phyloP scores from a whole-genome alignment of 2,113 vertebrate species.

The Stegastes partitus region DNA sequence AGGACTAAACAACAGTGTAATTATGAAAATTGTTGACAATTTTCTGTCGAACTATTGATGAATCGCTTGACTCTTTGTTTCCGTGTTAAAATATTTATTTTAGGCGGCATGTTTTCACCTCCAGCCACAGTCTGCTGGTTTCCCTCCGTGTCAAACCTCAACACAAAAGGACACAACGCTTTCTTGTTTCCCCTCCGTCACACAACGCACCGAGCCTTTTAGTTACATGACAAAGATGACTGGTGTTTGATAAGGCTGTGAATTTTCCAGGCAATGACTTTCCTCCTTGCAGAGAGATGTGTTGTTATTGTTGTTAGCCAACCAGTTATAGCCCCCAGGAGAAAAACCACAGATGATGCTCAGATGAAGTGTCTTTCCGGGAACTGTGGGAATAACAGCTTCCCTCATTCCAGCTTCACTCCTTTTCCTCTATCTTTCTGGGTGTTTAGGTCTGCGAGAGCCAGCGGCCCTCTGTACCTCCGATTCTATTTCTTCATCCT shows the following conservation, averaged over 20 bases:
- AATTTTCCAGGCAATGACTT: constrained; percentile 37
- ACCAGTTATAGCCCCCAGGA: constrained; percentile 68
- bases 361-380: constrained; percentile 65
- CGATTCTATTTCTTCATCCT: constrained; percentile 51
- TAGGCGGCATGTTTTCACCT: neutral
- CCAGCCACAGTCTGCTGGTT: neutral
- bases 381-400: constrained; percentile 69
- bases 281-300: constrained; percentile 57
- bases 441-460: constrained; percentile 42
- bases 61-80: neutral
- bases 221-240: constrained; percentile 53
- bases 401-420: constrained; percentile 42
- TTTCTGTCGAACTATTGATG: neutral
- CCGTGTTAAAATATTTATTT: neutral
- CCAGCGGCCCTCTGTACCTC: constrained; percentile 49
- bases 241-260: constrained; percentile 45
- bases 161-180: constrained; percentile 5
- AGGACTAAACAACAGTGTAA: no score
- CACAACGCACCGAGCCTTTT: constrained; percentile 33
- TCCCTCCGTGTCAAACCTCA: neutral
- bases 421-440: constrained; percentile 39
- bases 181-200: constrained; percentile 2
- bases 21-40: neutral
- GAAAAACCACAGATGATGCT: constrained; percentile 67
- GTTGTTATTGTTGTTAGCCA: constrained; percentile 73